Evolutionary conservation across 2,113 vertebrate species (phyloP), one percentile per base, ranked within the genome.

Genomic region (Perccottus glenii): DNA sequence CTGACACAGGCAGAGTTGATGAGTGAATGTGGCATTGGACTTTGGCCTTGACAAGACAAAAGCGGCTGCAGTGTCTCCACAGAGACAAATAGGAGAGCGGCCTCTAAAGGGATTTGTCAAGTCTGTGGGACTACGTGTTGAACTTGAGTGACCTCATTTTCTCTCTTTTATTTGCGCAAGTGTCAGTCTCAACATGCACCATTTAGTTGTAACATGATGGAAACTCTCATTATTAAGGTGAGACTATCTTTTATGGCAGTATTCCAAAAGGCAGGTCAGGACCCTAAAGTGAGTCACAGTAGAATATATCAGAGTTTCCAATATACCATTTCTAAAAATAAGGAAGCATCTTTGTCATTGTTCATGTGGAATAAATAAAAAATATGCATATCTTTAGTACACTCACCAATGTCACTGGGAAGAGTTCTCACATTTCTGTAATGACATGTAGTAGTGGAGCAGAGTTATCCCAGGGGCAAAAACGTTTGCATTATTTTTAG

Each of bases 1-100:
- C 46, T 80, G 71, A 80, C 78, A 76, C 57, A 66, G 65, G 61
- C 72, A 49, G 19, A 61, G 72, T 61, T 48, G 80, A 63, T 5
- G 49, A 36, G 68, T 15, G 3, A 53, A 55, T 10, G n/a, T 33
- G 6, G 8, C 64, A 38, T 74, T 80, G 79, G 35, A 58, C 50
- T 67, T 56, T 7, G 11, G 32, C n/a, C 15, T 19, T 50, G 80
- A 78, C 68, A 56, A 82, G 78, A 80, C 56, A 11, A 63, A 82
- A 44, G 59, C 80, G 64, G 60, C 46, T 14, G 11, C 72, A 1
- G 3, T 3, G 49, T 78, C 74, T 51, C 56, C 1, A n/a, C 14
- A 52, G 10, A 70, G 60, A 68, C 56, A 63, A 75, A 73, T 4
- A 64, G 64, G 75, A 68, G 78, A 82, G 65, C 50, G 4, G 33